Evolutionary conservation across 2,113 vertebrate genomes (phyloP), one percentile per base, ranked within the genome.

Genomic region (Thermophis baileyi): DNA sequence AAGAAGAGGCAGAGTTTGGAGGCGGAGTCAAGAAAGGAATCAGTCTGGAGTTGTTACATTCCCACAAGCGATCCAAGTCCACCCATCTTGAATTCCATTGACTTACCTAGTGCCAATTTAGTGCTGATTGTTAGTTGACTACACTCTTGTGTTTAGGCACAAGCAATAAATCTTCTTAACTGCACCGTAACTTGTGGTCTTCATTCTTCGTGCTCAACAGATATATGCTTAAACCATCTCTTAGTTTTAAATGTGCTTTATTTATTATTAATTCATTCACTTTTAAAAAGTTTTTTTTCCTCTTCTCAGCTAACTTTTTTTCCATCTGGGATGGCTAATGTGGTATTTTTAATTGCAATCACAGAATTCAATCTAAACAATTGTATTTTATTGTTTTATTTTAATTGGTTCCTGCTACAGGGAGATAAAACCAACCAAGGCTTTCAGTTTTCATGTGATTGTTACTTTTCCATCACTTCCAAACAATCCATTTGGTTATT

Each of bases 391-490:
- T 95, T 96, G 95, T 96, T 81, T 95, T 94, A 8, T 44, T 95
- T 54, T 30, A 93, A 51, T 89, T 94, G 20, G 44, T 94, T 96
- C 93, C 91, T 94, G 50, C 60, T 94, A 44, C 44, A 55, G 2
- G 9, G 20, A 49, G 49, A 69, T 92, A 92, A 24, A 92, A 35
- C 89, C 50, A 89, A 94, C 94, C 16, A 88, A 93, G 53, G 55
- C 93, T 87, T 44, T 90, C 89, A 86, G 93, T 96, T 89, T 91
- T 89, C 89, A 63, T 86, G 90, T 74, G 69, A 85, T 92, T 93
- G 90, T 25, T 93, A 88, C 92, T 96, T 93, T 91, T 95, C 50
- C 92, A 93, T 94, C 90, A 91, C 60, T 97, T 97, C 87, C 92
- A 93, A 95, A 94, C 95, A 96, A 94, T 95, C 90, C 22, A 81